Base-by-base conservation (phyloP, 2,888 invertebrate genomes). In the Branchellion lobata region DNA sequence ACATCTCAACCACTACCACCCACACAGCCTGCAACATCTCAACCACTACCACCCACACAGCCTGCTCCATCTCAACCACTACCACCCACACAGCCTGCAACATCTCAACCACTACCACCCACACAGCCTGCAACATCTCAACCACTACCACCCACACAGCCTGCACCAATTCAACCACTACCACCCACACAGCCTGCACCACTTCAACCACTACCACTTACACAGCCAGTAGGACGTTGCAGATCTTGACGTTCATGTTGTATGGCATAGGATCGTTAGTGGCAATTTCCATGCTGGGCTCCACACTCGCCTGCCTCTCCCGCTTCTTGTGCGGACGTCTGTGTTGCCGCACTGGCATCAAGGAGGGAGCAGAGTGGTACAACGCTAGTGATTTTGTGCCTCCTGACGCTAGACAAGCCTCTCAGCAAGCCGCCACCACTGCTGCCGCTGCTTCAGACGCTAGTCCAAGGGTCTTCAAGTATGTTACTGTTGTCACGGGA, bases 401-500 rank as follows among this genome's bases (percentile, higher is more conserved):
- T 1, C 34, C 40, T 2, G 65, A 61, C 31, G 31, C 57, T 36
- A 57, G 61, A n/a, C 61, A 57, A 24, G 11, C 61, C 21, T 57
- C 61, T 3, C 61, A 18, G 61, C 40, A 40, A 14, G 40, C 33
- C 8, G 5, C 31, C 5, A 33, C 27, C n/a, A 21, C n/a, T 5
- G 65, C n/a, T n/a, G 65, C 5, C n/a, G 29, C 5, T 29, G 29
- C 24, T n/a, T 5, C 8, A 3, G 69, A 69, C 8, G 65, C 51
- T 1, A 77, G 77, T 51, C 79, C 79, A n/a, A 79, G 61, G 57
- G 79, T 79, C n/a, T 79, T 40, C 73, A 57, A 71, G 31, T 79
- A 79, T 51, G 79, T 79, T 29, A 71, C 79, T 14, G 79, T 79
- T 2, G 40, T 72, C 11, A 57, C 79, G 31, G 29, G 53, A 29